Conservation (phyloP, 2,888 invertebrate species). For the Tenthredo distinguenda region DNA sequence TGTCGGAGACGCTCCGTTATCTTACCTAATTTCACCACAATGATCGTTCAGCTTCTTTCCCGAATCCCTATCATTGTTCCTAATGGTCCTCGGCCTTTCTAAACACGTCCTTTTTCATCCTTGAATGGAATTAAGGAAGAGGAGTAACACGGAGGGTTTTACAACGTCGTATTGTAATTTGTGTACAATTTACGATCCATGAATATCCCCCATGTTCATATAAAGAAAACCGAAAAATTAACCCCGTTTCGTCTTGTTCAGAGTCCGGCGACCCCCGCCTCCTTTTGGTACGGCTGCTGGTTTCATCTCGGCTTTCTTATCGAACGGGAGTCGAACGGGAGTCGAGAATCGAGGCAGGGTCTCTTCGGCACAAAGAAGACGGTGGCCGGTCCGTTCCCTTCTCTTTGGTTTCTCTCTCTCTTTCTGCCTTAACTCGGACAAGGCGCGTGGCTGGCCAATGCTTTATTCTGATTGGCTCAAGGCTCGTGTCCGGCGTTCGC, state of each 20-base stretch:
- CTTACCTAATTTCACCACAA: neutral
- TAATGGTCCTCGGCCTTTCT: neutral
- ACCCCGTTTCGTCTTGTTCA: constrained; percentile 11
- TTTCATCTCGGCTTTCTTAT: constrained; percentile 27
- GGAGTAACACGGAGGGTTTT: constrained; percentile 12
- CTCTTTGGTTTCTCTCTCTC: neutral
- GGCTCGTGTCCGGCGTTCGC: constrained; percentile 77
- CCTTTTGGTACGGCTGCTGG: neutral
- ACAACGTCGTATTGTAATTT: neutral
- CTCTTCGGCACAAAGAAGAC: constrained; percentile 37
- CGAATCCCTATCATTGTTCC: neutral
- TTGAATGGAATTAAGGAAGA: neutral
- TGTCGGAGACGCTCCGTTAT: neutral
- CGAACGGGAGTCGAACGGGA: constrained; percentile 50
- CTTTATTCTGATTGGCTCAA: constrained; percentile 77
- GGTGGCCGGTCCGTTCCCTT: neutral
- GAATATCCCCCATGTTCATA: neutral
- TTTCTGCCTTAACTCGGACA: constrained; percentile 24
- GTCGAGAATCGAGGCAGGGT: constrained; percentile 29
- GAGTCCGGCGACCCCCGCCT: neutral
- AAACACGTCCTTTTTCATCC: neutral
- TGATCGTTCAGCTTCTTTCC: neutral
- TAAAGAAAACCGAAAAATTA: neutral
- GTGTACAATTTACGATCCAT: constrained; percentile 16
- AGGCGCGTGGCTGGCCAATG: constrained; percentile 75